A percentile compares a stretch with the other conserved stretches of the same genome.
Conservation (phyloP, 1,140 invertebrate genomes). For the Trachelipus rathkii region DNA sequence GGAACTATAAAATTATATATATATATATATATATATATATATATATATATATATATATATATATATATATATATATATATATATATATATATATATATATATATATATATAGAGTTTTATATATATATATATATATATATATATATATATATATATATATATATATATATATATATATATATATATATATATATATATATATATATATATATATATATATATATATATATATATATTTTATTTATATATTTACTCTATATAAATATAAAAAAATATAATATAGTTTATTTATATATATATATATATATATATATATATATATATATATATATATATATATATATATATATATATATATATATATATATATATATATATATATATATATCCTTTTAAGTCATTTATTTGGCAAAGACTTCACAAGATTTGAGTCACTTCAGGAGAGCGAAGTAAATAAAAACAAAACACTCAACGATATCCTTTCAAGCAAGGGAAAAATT, state of each 20-base stretch:
- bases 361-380: slow-evolving; percentile 1
- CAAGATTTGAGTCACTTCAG: too few relatives aligned
- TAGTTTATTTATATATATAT: too few relatives aligned
- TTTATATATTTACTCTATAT: too few relatives aligned
- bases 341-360: slow-evolving; percentile 24
- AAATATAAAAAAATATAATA: too few relatives aligned
- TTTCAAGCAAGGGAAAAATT: too few relatives aligned
- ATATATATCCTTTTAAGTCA: too few relatives aligned
- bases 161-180: slow-evolving; percentile 14
- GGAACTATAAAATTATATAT: too few relatives aligned
- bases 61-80: neutral
- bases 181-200: slow-evolving; percentile 14
- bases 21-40: slow-evolving; percentile 24
- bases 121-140: slow-evolving; percentile 28
- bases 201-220: slow-evolving; percentile 19
- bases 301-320: neutral
- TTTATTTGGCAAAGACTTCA: too few relatives aligned
- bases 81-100: slow-evolving; percentile 25
- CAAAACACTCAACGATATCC: too few relatives aligned
- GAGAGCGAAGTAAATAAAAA: too few relatives aligned
- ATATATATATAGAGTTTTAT: slow-evolving; percentile 25
- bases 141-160: slow-evolving; percentile 26
- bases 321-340: slow-evolving; percentile 7
- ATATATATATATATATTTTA: slow-evolving; percentile 12
- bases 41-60: slow-evolving; percentile 10